Conservation (phyloP, 2,888 invertebrate genomes). For the Pimpla rufipes region DNA sequence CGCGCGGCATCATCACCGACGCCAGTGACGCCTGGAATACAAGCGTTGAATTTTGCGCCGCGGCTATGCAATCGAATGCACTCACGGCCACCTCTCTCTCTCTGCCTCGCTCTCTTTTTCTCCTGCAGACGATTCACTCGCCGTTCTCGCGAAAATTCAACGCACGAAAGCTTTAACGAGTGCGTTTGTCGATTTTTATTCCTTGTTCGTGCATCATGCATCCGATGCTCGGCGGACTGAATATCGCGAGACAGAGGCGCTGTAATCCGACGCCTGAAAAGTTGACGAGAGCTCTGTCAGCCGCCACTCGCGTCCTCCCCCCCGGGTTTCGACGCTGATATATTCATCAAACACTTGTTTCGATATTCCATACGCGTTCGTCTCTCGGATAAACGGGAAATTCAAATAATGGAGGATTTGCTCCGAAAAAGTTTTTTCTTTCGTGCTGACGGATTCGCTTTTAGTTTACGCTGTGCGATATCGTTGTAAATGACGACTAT, state of each 20-base stretch:
- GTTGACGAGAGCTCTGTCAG: not conserved
- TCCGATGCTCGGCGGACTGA: constrained; percentile 17
- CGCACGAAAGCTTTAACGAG: constrained; percentile 48
- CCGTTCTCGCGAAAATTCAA: constrained; percentile 42
- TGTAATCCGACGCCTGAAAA: constrained; percentile 33
- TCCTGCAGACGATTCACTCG: constrained; percentile 4
- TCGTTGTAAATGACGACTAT: no score
- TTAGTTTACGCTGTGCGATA: no score
- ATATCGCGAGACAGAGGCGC: not conserved
- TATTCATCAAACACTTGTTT: constrained; percentile 30
- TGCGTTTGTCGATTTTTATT: constrained; percentile 47
- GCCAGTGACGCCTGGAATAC: not conserved
- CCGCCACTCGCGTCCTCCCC: not conserved
- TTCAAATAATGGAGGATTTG: constrained; percentile 12
- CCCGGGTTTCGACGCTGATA: not conserved
- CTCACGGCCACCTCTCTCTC: constrained; percentile 28
- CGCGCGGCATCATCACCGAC: not conserved
- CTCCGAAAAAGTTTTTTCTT: not conserved
- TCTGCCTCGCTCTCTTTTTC: not conserved
- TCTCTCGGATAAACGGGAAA: not conserved
- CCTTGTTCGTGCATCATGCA: constrained; percentile 25
- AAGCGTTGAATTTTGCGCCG: not conserved
- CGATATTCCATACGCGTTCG: constrained; percentile 21
- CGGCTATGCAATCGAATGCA: constrained; percentile 24
- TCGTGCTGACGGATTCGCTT: no score